Evolutionary conservation across 2,113 vertebrate genomes (phyloP).

Genomic region (Dipodomys stephensi): DNA sequence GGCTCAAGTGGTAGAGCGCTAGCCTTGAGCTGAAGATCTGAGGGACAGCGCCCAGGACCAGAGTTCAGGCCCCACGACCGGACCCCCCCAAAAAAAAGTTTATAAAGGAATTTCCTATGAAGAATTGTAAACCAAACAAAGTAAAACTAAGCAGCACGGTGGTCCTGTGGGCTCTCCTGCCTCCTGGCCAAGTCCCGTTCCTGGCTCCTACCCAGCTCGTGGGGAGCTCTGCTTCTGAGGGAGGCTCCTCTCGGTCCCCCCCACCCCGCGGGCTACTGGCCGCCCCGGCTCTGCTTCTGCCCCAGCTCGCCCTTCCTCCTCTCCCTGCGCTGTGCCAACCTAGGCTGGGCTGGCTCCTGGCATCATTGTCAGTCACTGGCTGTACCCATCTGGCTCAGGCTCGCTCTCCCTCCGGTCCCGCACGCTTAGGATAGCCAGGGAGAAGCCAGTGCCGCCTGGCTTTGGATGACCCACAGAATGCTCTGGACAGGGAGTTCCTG

Average conservation of each 20-base stretch:
- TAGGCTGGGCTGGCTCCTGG: background rate
- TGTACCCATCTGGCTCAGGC: rapidly evolving
- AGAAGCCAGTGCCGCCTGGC: background rate
- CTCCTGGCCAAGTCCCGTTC: no score
- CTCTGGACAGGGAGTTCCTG: rapidly evolving
- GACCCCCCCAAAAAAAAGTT: background rate
- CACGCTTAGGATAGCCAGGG: background rate
- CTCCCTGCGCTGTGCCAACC: rapidly evolving
- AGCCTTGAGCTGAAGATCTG: no score
- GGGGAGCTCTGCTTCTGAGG: rapidly evolving
- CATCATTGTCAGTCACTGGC: rapidly evolving
- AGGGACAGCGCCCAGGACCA: no score
- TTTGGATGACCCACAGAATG: background rate
- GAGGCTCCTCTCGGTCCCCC: no score
- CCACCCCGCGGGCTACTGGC: background rate
- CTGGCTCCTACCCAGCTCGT: no score
- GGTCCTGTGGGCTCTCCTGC: no score
- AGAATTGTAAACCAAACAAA: background rate
- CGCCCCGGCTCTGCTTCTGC: rapidly evolving
- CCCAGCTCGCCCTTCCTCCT: rapidly evolving
- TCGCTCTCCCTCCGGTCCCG: rapidly evolving
- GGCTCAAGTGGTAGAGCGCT: no score
- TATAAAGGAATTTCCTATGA: background rate
- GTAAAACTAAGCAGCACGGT: no score
- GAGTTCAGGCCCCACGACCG: no score